A percentile compares a stretch with the other conserved stretches of the same genome.
Conservation (phyloP, 2,888 invertebrate genomes). For the Agonopterix heracliana region DNA sequence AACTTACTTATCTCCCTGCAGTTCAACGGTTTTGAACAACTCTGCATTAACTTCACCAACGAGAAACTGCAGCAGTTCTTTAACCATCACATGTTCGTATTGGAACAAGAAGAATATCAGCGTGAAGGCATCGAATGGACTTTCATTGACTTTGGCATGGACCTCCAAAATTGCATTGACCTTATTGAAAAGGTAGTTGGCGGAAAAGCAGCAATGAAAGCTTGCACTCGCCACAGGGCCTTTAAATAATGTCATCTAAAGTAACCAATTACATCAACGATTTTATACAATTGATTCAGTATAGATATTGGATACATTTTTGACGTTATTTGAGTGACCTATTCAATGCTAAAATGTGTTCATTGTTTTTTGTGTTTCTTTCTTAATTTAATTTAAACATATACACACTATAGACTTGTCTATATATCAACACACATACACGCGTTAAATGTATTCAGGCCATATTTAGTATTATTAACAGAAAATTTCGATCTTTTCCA, state of each 20-base stretch:
- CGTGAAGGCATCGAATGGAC: constrained; percentile 96
- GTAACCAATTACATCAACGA: too few relatives aligned
- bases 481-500: constrained; percentile 41
- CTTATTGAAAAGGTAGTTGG: constrained; percentile 93
- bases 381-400: constrained; percentile 23
- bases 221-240: constrained; percentile 67
- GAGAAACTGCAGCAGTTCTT: constrained; percentile 99
- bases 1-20: constrained; percentile 73
- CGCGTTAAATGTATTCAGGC: neutral
- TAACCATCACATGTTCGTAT: constrained; percentile 98
- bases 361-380: constrained; percentile 46
- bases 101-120: constrained; percentile 98
- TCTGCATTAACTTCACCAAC: constrained; percentile 99
- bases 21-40: constrained; percentile 98
- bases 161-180: constrained; percentile 96
- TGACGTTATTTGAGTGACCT: constrained; percentile 45
- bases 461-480: neutral
- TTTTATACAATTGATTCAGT: too few relatives aligned
- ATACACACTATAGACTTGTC: constrained; percentile 22
- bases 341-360: constrained; percentile 52
- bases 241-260: constrained; percentile 37
- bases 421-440: constrained; percentile 1
- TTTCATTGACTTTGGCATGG: constrained; percentile 99
- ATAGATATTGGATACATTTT: constrained; percentile 10
- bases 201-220: constrained; percentile 68